Conservation (phyloP, 2,797 vertebrate genomes). For the Falco berigora region DNA sequence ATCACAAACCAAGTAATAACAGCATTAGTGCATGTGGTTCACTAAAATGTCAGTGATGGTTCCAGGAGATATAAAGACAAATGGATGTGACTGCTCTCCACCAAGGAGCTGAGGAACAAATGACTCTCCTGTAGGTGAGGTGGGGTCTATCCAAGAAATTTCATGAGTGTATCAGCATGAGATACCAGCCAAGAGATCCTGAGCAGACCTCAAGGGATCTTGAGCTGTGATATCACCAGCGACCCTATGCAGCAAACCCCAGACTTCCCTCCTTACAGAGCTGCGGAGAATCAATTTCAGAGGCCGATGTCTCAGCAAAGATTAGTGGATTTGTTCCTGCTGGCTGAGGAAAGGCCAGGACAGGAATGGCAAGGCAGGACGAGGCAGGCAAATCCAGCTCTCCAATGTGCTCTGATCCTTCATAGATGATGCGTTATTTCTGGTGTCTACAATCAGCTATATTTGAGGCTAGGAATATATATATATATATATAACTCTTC, state of each 20-base stretch:
- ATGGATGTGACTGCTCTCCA: not conserved
- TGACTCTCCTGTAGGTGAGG: not conserved
- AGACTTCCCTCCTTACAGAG: not conserved
- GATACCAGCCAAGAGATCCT: not conserved
- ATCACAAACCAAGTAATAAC: not conserved
- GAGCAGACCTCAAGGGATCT: not conserved
- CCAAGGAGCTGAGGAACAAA: accelerated
- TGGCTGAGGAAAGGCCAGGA: not conserved
- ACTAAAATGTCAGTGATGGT: not conserved
- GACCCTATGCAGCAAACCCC: not conserved
- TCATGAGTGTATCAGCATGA: not conserved
- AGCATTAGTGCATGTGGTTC: not conserved
- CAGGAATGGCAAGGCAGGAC: not conserved
- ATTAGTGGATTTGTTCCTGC: not conserved
- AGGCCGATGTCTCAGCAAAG: not conserved
- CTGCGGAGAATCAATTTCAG: not conserved
- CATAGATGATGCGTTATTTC: not conserved
- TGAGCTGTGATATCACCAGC: not conserved
- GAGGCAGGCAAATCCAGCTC: not conserved
- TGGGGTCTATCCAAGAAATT: not conserved
- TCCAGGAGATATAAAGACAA: not conserved
- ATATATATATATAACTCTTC: not conserved
- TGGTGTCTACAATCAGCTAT: not conserved
- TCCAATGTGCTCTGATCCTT: not conserved
- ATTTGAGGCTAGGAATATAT: not conserved